These are phyloP conservation scores for Ophion slaviceki DNA, from an alignment of 2,888 invertebrate species.

Conservation along the genomic window DNA sequence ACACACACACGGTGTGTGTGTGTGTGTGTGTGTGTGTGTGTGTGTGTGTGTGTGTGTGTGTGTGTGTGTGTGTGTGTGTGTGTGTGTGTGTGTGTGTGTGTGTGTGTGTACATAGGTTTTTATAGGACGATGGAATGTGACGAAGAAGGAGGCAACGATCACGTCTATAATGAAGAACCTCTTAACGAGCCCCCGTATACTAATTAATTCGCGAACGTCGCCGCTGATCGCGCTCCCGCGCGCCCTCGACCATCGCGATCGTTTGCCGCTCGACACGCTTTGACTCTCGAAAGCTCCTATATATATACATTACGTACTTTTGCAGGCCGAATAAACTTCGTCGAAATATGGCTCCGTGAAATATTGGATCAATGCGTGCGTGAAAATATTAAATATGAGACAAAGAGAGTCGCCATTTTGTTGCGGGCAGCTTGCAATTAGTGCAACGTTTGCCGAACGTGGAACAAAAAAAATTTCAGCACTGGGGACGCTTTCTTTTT, in stretches of 20 bases:
- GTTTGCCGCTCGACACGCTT: constrained; percentile 62
- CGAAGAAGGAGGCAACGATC: constrained; percentile 26
- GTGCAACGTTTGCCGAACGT: neutral
- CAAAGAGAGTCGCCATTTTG: neutral
- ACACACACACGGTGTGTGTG: too few relatives aligned
- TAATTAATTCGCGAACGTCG: constrained; percentile 69
- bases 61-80: too few relatives aligned
- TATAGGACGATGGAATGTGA: constrained; percentile 23
- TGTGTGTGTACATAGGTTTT: neutral
- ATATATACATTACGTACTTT: neutral
- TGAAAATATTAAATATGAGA: neutral
- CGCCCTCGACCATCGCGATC: neutral
- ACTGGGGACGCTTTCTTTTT: too few relatives aligned
- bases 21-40: too few relatives aligned
- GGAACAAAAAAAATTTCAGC: neutral
- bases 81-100: too few relatives aligned
- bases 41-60: too few relatives aligned
- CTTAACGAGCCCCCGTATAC: constrained; percentile 66
- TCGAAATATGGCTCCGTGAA: neutral
- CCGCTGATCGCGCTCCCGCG: neutral
- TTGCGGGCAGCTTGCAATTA: neutral
- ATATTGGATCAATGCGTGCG: neutral
- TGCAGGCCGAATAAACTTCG: neutral
- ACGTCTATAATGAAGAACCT: constrained; percentile 46
- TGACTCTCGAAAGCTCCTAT: neutral